Evolutionary conservation across 2,113 vertebrate species (phyloP).

Genomic region (Dicrurus megarhynchus): DNA sequence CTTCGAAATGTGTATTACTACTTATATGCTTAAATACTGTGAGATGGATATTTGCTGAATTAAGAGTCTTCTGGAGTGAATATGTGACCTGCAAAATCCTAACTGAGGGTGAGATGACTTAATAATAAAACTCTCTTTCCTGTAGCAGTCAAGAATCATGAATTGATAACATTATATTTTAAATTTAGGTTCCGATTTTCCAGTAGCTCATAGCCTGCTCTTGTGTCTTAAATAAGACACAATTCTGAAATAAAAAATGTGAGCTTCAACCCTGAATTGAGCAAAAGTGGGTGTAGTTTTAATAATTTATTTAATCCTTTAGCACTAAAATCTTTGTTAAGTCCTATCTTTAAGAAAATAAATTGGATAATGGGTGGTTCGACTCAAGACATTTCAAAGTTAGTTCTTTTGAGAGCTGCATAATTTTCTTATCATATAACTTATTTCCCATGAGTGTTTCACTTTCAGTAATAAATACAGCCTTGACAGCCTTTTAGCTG

Average conservation of each 20-base stretch:
- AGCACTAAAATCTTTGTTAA: neutral
- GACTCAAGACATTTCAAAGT: neutral
- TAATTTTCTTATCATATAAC: neutral
- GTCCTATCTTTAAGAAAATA: neutral
- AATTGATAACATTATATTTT: neutral
- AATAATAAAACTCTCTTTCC: neutral
- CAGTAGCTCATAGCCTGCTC: neutral
- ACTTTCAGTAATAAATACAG: conserved; percentile 1
- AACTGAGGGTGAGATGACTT: neutral
- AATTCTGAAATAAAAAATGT: neutral
- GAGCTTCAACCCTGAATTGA: neutral
- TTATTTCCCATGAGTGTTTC: neutral
- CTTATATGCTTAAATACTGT: neutral
- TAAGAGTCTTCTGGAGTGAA: neutral
- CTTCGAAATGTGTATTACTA: neutral
- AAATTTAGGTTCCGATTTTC: neutral
- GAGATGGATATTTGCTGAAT: neutral
- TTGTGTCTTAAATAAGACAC: neutral
- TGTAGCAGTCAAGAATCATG: neutral
- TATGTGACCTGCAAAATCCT: neutral
- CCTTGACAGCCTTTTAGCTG: neutral
- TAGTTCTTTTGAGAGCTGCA: neutral
- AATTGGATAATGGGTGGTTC: neutral
- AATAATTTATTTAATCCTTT: neutral
- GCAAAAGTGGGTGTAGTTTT: neutral